Evolutionary conservation across 2,113 vertebrate species (phyloP), one percentile per base, ranked within the genome.

Genomic region (Hippolais icterina): DNA sequence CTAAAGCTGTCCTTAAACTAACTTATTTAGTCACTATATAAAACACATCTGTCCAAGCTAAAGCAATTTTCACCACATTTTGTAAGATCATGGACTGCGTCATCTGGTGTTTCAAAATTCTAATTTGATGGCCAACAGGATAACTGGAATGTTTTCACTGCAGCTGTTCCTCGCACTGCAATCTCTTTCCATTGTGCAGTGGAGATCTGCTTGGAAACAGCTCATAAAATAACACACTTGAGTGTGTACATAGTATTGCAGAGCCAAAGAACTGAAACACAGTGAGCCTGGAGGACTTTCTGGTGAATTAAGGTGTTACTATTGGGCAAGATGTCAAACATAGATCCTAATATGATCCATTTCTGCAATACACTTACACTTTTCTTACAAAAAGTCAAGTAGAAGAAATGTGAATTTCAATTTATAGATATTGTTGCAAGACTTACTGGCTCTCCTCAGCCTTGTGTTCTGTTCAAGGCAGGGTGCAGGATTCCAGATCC

Each of bases 51-150:
- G 24, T 57, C 59, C 22, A n/a, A 74, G 37, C 6, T 80, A 49
- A 83, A 79, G 4, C 0, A 0, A 42, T 71, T 85, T 75, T 4
- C 20, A 6, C 2, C 8, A 4, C 5, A 35, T 37, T 68, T 66
- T 81, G 9, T 44, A 41, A 46, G 29, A 63, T 12, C 35, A 15
- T 69, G 4, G 21, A 39, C 11, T 61, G 49, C 13, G 1, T 71
- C 5, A 2, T 29, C 46, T 70, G 52, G 8, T 42, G 18, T 59
- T 94, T 87, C 22, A 64, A 39, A 95, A 82, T 81, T 60, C 31
- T 56, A 19, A 13, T 81, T 81, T 74, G 64, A 29, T 87, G 68
- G 29, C 24, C 59, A 83, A 8, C 7, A 25, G 35, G 46, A 50
- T 15, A 56, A 22, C 21, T 10, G 3, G 33, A 89, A 59, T 10